Conservation (phyloP, 2,797 vertebrate genomes). For the Bufotes viridis region DNA sequence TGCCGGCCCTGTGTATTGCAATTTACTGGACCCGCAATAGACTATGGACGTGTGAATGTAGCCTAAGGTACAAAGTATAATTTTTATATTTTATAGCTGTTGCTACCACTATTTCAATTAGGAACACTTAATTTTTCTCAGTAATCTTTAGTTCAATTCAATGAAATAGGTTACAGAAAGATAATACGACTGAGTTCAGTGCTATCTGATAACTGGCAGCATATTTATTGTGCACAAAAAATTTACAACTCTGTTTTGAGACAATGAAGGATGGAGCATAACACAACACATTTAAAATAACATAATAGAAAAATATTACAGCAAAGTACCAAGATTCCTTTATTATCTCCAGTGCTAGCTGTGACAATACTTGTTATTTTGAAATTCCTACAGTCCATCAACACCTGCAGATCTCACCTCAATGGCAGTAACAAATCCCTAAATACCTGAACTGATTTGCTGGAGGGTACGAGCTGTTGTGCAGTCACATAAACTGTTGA, state of each 20-base stretch:
- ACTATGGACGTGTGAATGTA: too few relatives aligned
- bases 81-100: not conserved
- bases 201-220: not conserved
- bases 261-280: not conserved
- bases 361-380: constrained; percentile 27
- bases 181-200: not conserved
- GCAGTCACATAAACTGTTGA: constrained; percentile 24
- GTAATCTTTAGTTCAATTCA: not conserved
- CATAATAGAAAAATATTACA: constrained; percentile 6
- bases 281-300: not conserved
- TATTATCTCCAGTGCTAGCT: not conserved
- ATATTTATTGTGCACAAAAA: not conserved
- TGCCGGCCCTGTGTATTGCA: too few relatives aligned
- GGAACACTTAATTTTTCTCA: not conserved
- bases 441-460: constrained; percentile 31
- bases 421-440: constrained; percentile 31
- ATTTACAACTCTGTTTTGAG: not conserved
- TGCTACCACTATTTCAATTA: not conserved
- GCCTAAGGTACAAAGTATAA: too few relatives aligned
- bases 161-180: not conserved
- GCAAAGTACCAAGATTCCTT: constrained; percentile 1
- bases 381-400: constrained; percentile 26
- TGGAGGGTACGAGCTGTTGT: constrained; percentile 15
- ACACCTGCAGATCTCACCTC: constrained; percentile 29
- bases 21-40: too few relatives aligned